Base-by-base conservation (phyloP, 2,888 invertebrate species). In the Dicyrtomina minuta region DNA sequence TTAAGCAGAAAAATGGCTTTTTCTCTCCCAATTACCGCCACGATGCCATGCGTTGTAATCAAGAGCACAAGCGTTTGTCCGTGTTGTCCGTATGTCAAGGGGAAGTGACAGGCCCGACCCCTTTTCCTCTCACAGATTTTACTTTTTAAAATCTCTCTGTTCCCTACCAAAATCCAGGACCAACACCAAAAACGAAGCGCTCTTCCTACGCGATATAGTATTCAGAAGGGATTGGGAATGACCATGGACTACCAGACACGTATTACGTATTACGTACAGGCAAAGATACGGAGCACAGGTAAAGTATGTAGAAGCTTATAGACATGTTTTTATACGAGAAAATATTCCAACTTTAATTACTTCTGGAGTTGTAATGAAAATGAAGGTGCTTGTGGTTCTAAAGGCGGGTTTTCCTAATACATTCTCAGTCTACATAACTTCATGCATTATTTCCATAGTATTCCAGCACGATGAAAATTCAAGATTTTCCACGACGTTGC, bases 1-100 rank as follows among this genome's bases (percentile, higher is more conserved):
- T 65, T 65, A 65, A 65, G 65, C 55, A 51, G 65, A 44, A 65
- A 65, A 65, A 65, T 43, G 6, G 56, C 12, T 44, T 65, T 65
- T 65, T 53, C 53, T 65, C 39, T 65, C 65, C 51, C 56, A 65
- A 65, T 56, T 65, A 65, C 65, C 55, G 55, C 43, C 43, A 27
- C 26, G 43, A 43, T 55, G 33, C 33, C 8, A 3, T 33, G 33
- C 33, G 33, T 5, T 33, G 55, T 65, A 65, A 65, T 65, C 65
- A 65, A 55, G 39, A 53, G 64, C 65, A 65, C 44, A 20, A 53
- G 64, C 49, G 27, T 46, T 62, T 46, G 22, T 26, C 49, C 49
- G 51, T 62, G 60, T 44, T 60, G 51, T 33, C 49, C 64, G 27
- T 43, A 53, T 65, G 65, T 65, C 65, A 65, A 65, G 56, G 43